These are phyloP conservation scores for Helicoverpa armigera DNA, from an alignment of 1,140 invertebrate species.

Conservation along the genomic window DNA sequence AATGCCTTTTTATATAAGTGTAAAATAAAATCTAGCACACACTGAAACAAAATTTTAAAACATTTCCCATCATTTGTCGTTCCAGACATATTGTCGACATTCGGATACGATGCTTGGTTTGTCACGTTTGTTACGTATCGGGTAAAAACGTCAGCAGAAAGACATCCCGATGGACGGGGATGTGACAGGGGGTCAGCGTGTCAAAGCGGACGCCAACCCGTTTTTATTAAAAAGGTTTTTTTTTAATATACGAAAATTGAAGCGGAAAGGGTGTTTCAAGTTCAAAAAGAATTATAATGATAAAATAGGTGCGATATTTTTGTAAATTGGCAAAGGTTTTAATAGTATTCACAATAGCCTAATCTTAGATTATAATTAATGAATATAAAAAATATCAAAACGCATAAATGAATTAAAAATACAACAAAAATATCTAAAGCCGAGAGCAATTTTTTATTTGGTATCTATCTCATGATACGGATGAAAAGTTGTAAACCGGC, in stretches of 20 bases:
- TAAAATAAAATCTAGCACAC: background rate
- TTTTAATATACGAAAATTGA: slow-evolving; percentile 15
- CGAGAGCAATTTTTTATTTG: background rate
- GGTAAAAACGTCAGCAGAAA: slow-evolving; percentile 39
- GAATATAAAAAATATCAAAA: background rate
- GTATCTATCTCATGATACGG: background rate
- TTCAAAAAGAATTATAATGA: background rate
- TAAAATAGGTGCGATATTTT: background rate
- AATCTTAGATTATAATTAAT: no score
- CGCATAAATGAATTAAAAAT: background rate
- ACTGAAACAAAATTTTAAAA: slow-evolving; percentile 26
- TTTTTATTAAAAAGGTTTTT: slow-evolving; percentile 31
- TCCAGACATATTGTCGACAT: slow-evolving; percentile 29
- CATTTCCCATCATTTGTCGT: slow-evolving; percentile 30
- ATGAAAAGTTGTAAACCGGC: background rate
- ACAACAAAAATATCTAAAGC: background rate
- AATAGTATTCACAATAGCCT: no score
- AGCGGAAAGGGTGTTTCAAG: background rate
- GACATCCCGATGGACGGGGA: slow-evolving; percentile 21
- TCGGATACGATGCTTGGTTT: slow-evolving; percentile 24
- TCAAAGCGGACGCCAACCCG: slow-evolving; percentile 30
- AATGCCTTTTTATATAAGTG: no score
- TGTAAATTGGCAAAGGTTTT: background rate
- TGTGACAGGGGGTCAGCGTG: slow-evolving; percentile 40
- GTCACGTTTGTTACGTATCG: background rate